Percentiles rank a stretch among this genome's conserved stretches.
Conservation (phyloP, 2,888 invertebrate species). For the Hoplodrina ambigua region DNA sequence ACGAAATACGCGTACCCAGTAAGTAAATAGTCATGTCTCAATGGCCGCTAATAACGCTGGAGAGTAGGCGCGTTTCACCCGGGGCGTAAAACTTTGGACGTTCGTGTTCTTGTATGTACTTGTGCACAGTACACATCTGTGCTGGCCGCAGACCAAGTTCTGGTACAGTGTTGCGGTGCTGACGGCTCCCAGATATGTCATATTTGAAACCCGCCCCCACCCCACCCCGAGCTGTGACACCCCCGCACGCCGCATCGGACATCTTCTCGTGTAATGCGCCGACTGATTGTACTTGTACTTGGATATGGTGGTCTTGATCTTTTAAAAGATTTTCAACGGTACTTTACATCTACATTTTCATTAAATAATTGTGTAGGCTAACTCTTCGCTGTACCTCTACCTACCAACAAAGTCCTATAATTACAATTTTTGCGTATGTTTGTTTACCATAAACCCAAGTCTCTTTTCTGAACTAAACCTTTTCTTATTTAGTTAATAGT, state of each 20-base stretch:
- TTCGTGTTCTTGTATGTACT: conserved; percentile 64
- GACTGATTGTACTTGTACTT: conserved; percentile 77
- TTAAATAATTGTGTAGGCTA: not conserved
- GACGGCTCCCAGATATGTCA: conserved; percentile 88
- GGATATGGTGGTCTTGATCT: conserved; percentile 65
- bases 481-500: too few relatives aligned
- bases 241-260: conserved; percentile 75
- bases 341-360: not conserved
- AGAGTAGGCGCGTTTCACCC: conserved; percentile 80
- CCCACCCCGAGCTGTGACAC: conserved; percentile 61
- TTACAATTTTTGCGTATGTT: not conserved
- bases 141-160: conserved; percentile 88
- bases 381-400: not conserved
- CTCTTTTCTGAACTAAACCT: not conserved
- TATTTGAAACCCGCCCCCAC: conserved; percentile 78
- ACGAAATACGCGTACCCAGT: conserved; percentile 72
- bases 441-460: not conserved
- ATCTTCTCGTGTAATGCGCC: conserved; percentile 80
- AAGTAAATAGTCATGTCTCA: conserved; percentile 89
- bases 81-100: conserved; percentile 84
- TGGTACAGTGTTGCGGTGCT: conserved; percentile 84
- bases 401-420: not conserved
- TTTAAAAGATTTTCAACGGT: conserved; percentile 29
- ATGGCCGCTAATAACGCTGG: conserved; percentile 84
- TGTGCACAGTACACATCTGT: conserved; percentile 79